Evolutionary conservation across 2,113 vertebrate species (phyloP).

Genomic region (Pavo muticus): DNA sequence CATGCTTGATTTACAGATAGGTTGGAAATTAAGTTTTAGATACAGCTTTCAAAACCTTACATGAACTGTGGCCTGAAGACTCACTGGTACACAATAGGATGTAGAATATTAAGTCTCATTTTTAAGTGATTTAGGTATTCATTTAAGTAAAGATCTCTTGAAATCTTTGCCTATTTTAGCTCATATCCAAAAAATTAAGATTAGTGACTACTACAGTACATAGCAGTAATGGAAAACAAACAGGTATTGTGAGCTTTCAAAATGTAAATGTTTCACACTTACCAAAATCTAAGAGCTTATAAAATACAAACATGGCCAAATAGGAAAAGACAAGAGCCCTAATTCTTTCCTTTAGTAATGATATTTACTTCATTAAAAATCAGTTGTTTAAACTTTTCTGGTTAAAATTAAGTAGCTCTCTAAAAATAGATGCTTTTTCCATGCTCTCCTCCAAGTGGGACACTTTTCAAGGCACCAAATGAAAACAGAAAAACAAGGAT

Average conservation of each 20-base stretch:
- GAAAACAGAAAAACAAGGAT: constrained; percentile 48
- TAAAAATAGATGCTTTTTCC: constrained; percentile 59
- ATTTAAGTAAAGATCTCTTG: background rate
- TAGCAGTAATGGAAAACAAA: background rate
- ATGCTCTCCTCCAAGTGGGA: constrained; percentile 25
- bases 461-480: constrained; percentile 41
- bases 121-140: background rate
- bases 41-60: background rate
- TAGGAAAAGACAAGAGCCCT: constrained; percentile 6
- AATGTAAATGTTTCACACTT: background rate
- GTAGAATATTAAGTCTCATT: background rate
- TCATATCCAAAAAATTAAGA: background rate
- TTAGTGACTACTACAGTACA: background rate
- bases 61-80: background rate
- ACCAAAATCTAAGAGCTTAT: background rate
- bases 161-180: background rate
- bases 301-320: background rate
- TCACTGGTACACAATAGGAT: background rate
- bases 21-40: background rate
- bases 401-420: constrained; percentile 43
- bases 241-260: background rate
- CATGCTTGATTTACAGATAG: background rate
- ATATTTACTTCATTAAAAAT: background rate
- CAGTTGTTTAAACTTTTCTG: background rate
- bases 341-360: background rate